Base-by-base conservation (phyloP, 2,113 vertebrate species). In the Poicephalus gulielmi region DNA sequence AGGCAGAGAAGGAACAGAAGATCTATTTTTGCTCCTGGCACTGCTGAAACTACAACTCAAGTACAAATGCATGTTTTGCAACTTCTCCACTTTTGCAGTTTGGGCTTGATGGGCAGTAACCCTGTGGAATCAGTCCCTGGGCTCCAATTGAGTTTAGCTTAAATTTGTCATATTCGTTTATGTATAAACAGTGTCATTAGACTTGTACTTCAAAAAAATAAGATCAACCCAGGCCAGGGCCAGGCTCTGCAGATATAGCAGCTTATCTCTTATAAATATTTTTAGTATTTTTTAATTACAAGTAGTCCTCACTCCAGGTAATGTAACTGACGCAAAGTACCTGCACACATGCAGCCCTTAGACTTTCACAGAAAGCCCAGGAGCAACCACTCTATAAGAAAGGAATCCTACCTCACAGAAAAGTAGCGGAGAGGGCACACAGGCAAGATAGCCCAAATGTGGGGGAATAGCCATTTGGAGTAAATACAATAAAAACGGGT, bases 311-410 rank as follows among this genome's bases (percentile, higher is more conserved):
- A 96, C 92, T 98, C 97, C 95, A 96, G 94, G 92, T 97, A 96
- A 97, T 78, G 91, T 94, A 96, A 98, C 92, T 96, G 94, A 98
- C 95, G 95, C 90, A 87, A 94, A 94, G 96, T 98, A 98, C 96
- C 97, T 97, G 90, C 91, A 97, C 44, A 95, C 97, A 98, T 86
- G 13, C 60, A 96, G 97, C 97, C 97, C 97, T 94, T 89, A 97
- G 98, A 98, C 99, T 99, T 99, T 99, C 99, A 99, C 98, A 98
- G 99, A 99, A 99, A 99, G 99, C 98, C 98, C 96, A 94, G 98
- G 88, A 98, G 98, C 98, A 92, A 70, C 46, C 93, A 98, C 96
- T 93, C 95, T 96, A 76, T 97, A 97, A 95, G 98, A 96, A 97
- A 98, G 96, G 93, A 98, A 94, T 98, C 96, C 98, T 93, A 97